These are phyloP conservation scores for Pelobates fuscus DNA, from an alignment of 2,113 vertebrate species.

Conservation along the genomic window DNA sequence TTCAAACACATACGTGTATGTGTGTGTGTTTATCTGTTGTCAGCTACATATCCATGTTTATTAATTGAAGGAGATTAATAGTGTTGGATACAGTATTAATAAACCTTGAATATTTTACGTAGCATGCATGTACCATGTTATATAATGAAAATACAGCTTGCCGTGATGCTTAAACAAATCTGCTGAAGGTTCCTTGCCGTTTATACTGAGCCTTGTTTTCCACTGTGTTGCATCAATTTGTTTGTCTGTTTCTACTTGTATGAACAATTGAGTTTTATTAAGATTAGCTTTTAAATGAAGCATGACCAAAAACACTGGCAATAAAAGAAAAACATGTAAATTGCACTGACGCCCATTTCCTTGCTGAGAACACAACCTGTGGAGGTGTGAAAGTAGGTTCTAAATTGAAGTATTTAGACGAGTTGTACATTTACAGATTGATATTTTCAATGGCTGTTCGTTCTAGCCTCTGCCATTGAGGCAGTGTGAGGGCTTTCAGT, in stretches of 20 bases:
- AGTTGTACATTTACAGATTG: slow-evolving; percentile 67
- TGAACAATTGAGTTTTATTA: slow-evolving; percentile 28
- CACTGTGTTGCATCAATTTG: neutral
- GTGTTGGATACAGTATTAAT: too few relatives aligned
- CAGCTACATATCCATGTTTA: too few relatives aligned
- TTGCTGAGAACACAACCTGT: slow-evolving; percentile 37
- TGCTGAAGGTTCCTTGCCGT: neutral
- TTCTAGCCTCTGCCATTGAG: slow-evolving; percentile 67
- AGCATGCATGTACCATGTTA: too few relatives aligned
- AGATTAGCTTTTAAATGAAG: slow-evolving; percentile 59
- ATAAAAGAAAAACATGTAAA: slow-evolving; percentile 48
- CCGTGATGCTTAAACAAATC: too few relatives aligned
- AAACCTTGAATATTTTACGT: too few relatives aligned
- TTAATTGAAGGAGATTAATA: too few relatives aligned
- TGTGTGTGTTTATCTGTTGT: too few relatives aligned
- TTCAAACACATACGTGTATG: too few relatives aligned
- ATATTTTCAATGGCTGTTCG: slow-evolving; percentile 73
- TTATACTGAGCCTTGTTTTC: neutral
- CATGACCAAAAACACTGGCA: slow-evolving; percentile 53
- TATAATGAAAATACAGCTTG: too few relatives aligned
- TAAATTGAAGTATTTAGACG: slow-evolving; percentile 64
- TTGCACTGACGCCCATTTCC: slow-evolving; percentile 50
- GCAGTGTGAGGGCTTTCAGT: slow-evolving; percentile 70
- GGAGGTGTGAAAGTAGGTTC: slow-evolving; percentile 56
- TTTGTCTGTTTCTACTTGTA: slow-evolving; percentile 31